phyloP scores from a whole-genome alignment of 2,113 vertebrate species.

The Lepisosteus osseus region DNA sequence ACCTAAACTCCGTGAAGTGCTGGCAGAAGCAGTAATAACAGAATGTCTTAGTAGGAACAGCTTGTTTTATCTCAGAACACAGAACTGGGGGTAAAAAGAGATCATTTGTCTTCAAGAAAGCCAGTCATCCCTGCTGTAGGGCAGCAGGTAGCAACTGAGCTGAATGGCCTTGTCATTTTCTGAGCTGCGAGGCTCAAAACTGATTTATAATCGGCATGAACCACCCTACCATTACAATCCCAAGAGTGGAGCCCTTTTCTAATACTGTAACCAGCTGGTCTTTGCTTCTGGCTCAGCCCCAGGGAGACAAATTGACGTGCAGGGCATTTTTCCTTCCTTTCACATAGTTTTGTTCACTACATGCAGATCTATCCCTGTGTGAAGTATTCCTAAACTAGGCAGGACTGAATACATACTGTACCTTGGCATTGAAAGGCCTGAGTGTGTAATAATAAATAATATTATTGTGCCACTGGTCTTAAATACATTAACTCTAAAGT shows the following conservation, averaged over 20 bases:
- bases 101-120: conserved; percentile 24
- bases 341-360: not conserved
- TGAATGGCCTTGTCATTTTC: not conserved
- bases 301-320: conserved; percentile 47
- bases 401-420: too few relatives aligned
- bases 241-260: conserved; percentile 39
- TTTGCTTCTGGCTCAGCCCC: conserved; percentile 31
- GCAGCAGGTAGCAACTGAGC: conserved; percentile 7
- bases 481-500: too few relatives aligned
- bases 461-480: too few relatives aligned
- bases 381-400: too few relatives aligned
- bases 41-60: too few relatives aligned
- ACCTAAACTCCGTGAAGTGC: too few relatives aligned
- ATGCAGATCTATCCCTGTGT: not conserved
- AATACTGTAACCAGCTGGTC: conserved; percentile 27
- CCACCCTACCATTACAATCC: conserved; percentile 59
- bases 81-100: not conserved
- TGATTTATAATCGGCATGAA: conserved; percentile 67
- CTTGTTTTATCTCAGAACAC: too few relatives aligned
- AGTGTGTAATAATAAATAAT: too few relatives aligned
- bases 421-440: too few relatives aligned
- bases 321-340: conserved; percentile 30
- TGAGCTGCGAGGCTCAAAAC: conserved; percentile 48
- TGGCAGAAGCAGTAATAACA: too few relatives aligned
- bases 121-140: conserved; percentile 27